These are phyloP conservation scores for Tipula unca DNA, from an alignment of 2,888 invertebrate genomes.

Conservation along the genomic window DNA sequence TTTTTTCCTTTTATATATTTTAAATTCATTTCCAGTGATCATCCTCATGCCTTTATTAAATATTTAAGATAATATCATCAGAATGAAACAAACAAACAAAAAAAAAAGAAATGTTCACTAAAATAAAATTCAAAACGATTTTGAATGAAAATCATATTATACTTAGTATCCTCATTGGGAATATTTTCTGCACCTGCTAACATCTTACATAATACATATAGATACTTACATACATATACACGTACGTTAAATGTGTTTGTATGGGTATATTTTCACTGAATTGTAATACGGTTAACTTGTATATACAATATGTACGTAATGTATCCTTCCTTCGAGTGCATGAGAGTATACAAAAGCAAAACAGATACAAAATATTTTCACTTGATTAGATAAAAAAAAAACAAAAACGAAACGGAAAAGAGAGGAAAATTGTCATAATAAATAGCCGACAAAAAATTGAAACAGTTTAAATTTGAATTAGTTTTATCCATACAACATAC, in stretches of 20 bases:
- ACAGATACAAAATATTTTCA: neutral
- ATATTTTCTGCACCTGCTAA: slow-evolving; percentile 17
- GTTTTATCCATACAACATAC: neutral
- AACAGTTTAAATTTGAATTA: neutral
- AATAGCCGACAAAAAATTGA: neutral
- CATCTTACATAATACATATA: neutral
- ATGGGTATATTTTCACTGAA: neutral
- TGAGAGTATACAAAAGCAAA: neutral
- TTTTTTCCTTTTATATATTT: neutral
- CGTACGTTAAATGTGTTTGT: neutral
- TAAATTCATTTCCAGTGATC: neutral
- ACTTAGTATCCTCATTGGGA: slow-evolving; percentile 10
- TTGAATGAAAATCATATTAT: slow-evolving; percentile 8
- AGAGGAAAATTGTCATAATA: neutral
- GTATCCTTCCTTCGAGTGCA: neutral
- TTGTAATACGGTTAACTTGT: neutral
- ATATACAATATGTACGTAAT: neutral
- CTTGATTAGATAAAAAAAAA: neutral
- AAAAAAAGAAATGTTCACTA: neutral
- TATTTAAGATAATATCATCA: neutral
- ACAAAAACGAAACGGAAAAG: neutral
- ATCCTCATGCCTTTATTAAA: neutral
- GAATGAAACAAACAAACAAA: neutral
- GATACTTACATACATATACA: neutral
- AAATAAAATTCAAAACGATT: slow-evolving; percentile 4